Conservation (phyloP, 2,797 vertebrate species). For the Gobio occitaniae region DNA sequence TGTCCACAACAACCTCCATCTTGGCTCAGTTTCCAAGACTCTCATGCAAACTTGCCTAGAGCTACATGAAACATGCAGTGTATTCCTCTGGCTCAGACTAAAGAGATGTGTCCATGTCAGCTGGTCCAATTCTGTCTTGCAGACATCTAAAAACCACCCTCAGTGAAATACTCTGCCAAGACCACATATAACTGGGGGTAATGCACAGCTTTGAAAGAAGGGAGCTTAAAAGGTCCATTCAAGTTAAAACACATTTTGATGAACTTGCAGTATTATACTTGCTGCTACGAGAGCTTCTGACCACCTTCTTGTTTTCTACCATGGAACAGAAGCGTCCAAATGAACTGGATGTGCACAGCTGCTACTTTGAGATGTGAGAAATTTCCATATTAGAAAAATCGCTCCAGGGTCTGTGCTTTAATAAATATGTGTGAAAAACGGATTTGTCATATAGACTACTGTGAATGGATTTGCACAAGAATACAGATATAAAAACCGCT, state of each 20-base stretch:
- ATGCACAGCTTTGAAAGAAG: constrained; percentile 38
- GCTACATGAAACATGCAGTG: constrained; percentile 39
- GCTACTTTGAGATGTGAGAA: constrained; percentile 73
- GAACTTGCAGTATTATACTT: neutral
- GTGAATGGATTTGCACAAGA: constrained; percentile 40
- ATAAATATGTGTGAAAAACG: constrained; percentile 65
- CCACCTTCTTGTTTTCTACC: neutral
- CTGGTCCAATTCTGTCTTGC: constrained; percentile 60
- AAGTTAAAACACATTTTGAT: constrained; percentile 1
- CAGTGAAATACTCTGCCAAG: constrained; percentile 57
- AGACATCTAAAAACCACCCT: constrained; percentile 44
- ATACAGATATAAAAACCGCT: constrained; percentile 68
- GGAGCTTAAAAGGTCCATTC: constrained; percentile 21
- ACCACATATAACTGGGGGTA: constrained; percentile 61
- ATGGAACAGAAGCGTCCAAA: neutral
- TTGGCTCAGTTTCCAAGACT: constrained; percentile 59
- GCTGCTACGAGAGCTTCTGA: neutral
- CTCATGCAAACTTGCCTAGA: constrained; percentile 31
- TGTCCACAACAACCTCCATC: constrained; percentile 59
- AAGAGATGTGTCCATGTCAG: constrained; percentile 64
- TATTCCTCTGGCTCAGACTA: constrained; percentile 63
- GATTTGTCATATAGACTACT: constrained; percentile 55
- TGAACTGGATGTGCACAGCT: constrained; percentile 58
- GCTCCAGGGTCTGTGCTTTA: constrained; percentile 66
- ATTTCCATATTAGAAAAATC: constrained; percentile 51